Evolutionary conservation across 2,888 invertebrate genomes (phyloP), one percentile per base, ranked within the genome.

Genomic region (Brachypterus glaber): DNA sequence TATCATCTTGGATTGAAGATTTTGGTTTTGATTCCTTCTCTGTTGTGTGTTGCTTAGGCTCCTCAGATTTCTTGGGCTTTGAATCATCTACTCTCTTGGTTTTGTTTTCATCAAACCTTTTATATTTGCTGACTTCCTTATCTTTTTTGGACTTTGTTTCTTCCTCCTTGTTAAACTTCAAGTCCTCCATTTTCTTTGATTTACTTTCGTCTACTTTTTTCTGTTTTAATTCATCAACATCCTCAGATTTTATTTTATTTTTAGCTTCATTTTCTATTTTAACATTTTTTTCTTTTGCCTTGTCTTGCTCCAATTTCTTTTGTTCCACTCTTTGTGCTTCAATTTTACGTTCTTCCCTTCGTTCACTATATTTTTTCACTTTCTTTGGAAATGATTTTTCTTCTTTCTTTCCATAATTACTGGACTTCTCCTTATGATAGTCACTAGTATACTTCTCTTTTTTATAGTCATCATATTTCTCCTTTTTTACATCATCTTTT

Each of bases 341-440:
- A 33, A 57, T 54, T 52, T 58, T 64, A 21, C 64, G 50, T 51
- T 66, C 65, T 49, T 66, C 66, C 24, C 66, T 49, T 44, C 55
- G 57, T 45, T 66, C 66, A 46, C 65, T 66, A 40, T 66, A 66
- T 39, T 66, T 66, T 45, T 66, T 66, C 1, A 55, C 51, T 31
- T 49, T 49, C 32, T 53, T 55, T 1, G 50, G 47, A 29, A 40
- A 34, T 11, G 45, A 39, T 7, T 40, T 27, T 15, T 52, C 49
- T 26, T 35, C 35, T 3, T 54, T 52, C 40, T 55, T 55, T 39
- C 51, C 49, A 33, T 45, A 48, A 15, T 57, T 55, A 26, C 55
- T 55, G 46, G 49, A 52, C 43, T 53, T 57, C 14, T 50, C 27
- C 12, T 27, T 29, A 35, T 47, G 44, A 29, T 48, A 45, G 17